Percentiles rank a stretch among this genome's conserved stretches.
These are phyloP conservation scores for Percina caprodes DNA, from an alignment of 2,113 vertebrate species.

Conservation along the genomic window DNA sequence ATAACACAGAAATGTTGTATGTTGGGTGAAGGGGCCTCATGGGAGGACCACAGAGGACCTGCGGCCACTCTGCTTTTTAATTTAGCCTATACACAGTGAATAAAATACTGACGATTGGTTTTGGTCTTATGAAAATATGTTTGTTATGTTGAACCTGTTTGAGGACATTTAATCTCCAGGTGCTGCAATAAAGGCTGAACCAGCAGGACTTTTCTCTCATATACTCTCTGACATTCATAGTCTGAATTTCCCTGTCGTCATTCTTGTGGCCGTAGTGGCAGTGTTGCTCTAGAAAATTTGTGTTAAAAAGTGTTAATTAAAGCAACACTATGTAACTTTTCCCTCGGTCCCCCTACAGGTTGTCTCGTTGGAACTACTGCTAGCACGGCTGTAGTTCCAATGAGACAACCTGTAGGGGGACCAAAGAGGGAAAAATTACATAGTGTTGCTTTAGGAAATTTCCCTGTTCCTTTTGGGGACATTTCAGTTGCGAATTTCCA, in stretches of 20 bases:
- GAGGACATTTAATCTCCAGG: slow-evolving; percentile 18
- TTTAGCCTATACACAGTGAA: background rate
- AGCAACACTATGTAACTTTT: too few species aligned
- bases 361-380: too few species aligned
- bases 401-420: too few species aligned
- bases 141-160: background rate
- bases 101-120: background rate
- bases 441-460: too few species aligned
- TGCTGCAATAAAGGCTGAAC: slow-evolving; percentile 35
- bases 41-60: background rate
- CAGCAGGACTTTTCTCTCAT: slow-evolving; percentile 22
- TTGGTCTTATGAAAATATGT: background rate
- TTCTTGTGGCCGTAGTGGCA: background rate
- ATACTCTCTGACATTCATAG: background rate
- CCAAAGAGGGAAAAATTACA: too few species aligned
- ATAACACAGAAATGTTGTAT: slow-evolving; percentile 22
- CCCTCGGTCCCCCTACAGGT: too few species aligned
- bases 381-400: too few species aligned
- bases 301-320: slow-evolving; percentile 31
- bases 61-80: background rate
- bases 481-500: too few species aligned
- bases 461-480: too few species aligned
- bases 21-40: background rate
- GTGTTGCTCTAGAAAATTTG: slow-evolving; percentile 14
- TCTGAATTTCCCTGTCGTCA: slow-evolving; percentile 37